These are phyloP conservation scores for Drosophila yooni DNA, from an alignment of 2,888 invertebrate species.

Conservation along the genomic window DNA sequence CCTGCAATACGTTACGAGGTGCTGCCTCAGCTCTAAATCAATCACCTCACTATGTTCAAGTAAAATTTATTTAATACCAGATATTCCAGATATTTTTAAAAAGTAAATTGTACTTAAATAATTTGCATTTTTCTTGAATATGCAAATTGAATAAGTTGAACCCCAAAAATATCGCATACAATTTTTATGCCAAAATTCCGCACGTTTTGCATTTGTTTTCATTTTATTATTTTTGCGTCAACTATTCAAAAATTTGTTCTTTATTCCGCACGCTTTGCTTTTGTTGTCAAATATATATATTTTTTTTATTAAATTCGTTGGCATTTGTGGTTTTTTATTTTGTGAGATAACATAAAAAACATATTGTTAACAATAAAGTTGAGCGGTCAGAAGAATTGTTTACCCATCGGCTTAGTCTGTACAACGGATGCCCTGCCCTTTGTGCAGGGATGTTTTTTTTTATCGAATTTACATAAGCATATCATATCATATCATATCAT, in stretches of 20 bases:
- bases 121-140: conserved; percentile 45
- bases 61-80: conserved; percentile 41
- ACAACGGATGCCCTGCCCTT: conserved; percentile 44
- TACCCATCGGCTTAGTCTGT: conserved; percentile 49
- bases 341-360: conserved; percentile 24
- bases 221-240: conserved; percentile 8
- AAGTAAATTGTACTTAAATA: conserved; percentile 39
- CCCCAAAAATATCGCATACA: conserved; percentile 21
- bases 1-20: neutral
- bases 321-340: neutral
- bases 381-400: conserved; percentile 35
- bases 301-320: conserved; percentile 41
- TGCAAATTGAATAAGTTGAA: conserved; percentile 18
- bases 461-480: neutral
- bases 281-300: conserved; percentile 32
- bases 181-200: conserved; percentile 34
- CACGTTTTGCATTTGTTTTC: conserved; percentile 35
- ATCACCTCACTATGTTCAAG: conserved; percentile 63
- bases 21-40: conserved; percentile 51
- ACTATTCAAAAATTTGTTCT: conserved; percentile 35
- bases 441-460: conserved; percentile 5
- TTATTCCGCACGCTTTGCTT: conserved; percentile 55
- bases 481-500: neutral
- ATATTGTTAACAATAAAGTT: conserved; percentile 51
- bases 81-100: conserved; percentile 2